Conservation (phyloP, 2,888 invertebrate species). For the Nephrotoma appendiculata region DNA sequence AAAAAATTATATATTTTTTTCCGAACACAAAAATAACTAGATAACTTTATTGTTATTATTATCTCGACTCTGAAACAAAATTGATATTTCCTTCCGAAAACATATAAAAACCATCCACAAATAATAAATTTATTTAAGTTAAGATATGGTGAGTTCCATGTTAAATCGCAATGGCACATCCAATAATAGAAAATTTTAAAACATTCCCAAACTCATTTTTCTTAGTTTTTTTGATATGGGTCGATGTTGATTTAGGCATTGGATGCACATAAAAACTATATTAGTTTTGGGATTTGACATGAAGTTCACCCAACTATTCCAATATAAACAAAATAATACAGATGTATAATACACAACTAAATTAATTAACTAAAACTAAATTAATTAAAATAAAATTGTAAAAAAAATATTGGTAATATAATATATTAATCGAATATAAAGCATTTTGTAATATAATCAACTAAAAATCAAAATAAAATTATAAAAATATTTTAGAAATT, state of each 20-base stretch:
- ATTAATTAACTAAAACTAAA: not conserved
- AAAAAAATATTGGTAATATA: not conserved
- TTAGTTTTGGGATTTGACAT: too few species aligned
- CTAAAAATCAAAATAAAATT: not conserved
- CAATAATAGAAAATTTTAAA: too few species aligned
- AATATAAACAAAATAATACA: not conserved
- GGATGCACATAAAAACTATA: too few species aligned
- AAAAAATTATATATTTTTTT: not conserved
- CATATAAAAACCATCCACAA: not conserved
- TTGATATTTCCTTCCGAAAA: not conserved
- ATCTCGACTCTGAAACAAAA: not conserved
- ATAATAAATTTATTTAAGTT: not conserved
- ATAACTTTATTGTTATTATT: not conserved
- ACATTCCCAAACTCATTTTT: too few species aligned
- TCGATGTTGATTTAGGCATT: too few species aligned
- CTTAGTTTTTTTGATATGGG: too few species aligned
- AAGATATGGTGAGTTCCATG: not conserved
- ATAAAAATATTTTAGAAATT: not conserved
- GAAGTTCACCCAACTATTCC: not conserved
- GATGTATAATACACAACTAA: not conserved
- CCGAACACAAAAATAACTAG: not conserved
- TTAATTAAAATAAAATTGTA: not conserved
- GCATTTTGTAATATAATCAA: not conserved
- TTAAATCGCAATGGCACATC: not conserved
- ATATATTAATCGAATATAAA: not conserved